These are phyloP conservation scores for Naja naja DNA, from an alignment of 2,113 vertebrate genomes.

Conservation along the genomic window DNA sequence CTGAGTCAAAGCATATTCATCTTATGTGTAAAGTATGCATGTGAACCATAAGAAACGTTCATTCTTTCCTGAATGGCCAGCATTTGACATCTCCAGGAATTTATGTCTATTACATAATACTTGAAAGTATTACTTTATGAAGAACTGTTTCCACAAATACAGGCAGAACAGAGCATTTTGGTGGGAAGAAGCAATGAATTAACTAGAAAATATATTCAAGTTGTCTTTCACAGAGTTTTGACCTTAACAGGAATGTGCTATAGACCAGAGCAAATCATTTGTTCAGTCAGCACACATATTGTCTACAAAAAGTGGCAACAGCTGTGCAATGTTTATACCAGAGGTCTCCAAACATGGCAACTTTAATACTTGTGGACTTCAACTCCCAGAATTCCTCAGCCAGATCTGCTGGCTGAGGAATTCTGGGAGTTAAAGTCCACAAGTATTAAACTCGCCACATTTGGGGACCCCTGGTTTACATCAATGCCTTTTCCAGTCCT, in stretches of 20 bases:
- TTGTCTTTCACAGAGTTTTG: conserved; percentile 28
- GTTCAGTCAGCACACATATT: background rate
- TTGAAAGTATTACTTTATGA: background rate
- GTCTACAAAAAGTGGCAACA: background rate
- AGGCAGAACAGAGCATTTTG: background rate
- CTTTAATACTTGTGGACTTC: too few relatives aligned
- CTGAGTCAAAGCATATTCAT: background rate
- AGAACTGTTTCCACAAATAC: background rate
- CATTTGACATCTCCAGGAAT: background rate
- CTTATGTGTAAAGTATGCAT: background rate
- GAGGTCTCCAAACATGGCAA: too few relatives aligned
- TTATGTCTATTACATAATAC: background rate
- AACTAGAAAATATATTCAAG: conserved; percentile 12
- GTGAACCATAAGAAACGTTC: background rate
- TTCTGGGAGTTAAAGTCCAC: too few relatives aligned
- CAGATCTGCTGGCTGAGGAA: too few relatives aligned
- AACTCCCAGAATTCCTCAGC: too few relatives aligned
- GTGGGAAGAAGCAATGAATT: conserved; percentile 14
- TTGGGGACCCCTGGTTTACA: too few relatives aligned
- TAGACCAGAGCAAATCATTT: background rate
- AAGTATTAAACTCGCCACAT: too few relatives aligned
- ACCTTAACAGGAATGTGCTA: background rate
- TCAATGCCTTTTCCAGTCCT: background rate
- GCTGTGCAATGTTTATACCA: too few relatives aligned
- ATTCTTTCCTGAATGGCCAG: background rate